Evolutionary conservation across 1,140 invertebrate species (phyloP), one percentile per base, ranked within the genome.

Genomic region (Tetramorium parvispinum): DNA sequence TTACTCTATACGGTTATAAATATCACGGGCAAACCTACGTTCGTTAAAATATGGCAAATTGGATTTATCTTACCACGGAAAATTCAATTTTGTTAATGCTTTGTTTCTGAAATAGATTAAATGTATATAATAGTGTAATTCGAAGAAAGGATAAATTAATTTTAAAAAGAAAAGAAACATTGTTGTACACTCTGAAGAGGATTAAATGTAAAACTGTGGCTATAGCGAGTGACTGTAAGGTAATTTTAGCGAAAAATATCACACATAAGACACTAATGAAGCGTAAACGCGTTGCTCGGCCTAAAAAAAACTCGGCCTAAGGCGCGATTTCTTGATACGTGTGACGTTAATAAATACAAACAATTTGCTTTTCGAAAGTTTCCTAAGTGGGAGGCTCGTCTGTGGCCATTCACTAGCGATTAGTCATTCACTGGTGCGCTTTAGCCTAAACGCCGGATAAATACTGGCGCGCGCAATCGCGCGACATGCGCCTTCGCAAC

Each of bases 401-500:
- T 37, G 40, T 75, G 68, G 40, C 43, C 79, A 83, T 83, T 83
- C 79, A 83, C 8, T 37, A 55, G 40, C 68, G 27, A 83, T 75
- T 83, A 68, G 53, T 83, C 79, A 83, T 83, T 83, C 79, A 83
- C 43, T 73, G 55, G 10, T 75, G 24, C 68, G 40, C 68, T 59
- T 73, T 37, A 49, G 40, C 79, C 66, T 86, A 86, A 89, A 88
- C 76, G 70, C 53, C 70, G 91, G 91, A 93, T 93, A 92, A 93
- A 93, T 92, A 91, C 79, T 55, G 77, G 79, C 70, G 89, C 92
- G 93, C 92, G 92, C 92, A 91, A 92, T 93, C 89, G 89, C 85
- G 61, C 90, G 93, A 93, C 93, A 94, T 94, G 94, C 94, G 93
- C 94, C 83, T 76, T 94, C 21, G 85, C 91, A 94, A 93, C 93